These are phyloP conservation scores for Falco peregrinus DNA, from an alignment of 2,797 vertebrate species.

Conservation along the genomic window DNA sequence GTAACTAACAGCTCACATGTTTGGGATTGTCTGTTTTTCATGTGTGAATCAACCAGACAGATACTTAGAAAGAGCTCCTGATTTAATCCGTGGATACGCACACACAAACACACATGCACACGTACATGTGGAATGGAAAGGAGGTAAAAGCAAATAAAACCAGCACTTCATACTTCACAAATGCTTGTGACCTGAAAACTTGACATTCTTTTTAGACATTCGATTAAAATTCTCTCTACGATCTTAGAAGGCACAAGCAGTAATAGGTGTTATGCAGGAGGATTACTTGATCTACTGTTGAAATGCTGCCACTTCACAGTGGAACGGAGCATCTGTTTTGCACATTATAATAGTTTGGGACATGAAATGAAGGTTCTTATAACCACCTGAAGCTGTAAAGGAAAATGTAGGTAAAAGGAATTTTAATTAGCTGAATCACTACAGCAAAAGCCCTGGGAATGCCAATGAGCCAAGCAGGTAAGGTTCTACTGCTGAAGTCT, in stretches of 20 bases:
- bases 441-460: not conserved
- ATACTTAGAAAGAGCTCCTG: not conserved
- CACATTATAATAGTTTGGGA: conserved; percentile 22
- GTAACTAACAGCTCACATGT: not conserved
- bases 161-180: not conserved
- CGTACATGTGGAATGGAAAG: not conserved
- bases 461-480: not conserved
- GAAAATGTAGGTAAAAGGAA: conserved; percentile 57
- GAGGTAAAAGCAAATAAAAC: not conserved
- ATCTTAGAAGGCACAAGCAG: not conserved
- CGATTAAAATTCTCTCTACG: not conserved
- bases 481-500: not conserved
- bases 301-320: conserved; percentile 30
- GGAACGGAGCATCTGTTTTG: conserved; percentile 49
- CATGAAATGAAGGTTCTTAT: conserved; percentile 27
- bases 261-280: not conserved
- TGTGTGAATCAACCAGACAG: not conserved
- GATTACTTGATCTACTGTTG: conserved; percentile 14
- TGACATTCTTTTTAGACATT: not conserved
- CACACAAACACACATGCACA: not conserved
- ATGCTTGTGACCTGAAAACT: not conserved
- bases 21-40: conserved; percentile 25
- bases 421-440: conserved; percentile 46
- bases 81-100: not conserved
- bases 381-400: conserved; percentile 59